phyloP scores from a whole-genome alignment of 2,888 invertebrate genomes.

The Stenurella melanura region DNA sequence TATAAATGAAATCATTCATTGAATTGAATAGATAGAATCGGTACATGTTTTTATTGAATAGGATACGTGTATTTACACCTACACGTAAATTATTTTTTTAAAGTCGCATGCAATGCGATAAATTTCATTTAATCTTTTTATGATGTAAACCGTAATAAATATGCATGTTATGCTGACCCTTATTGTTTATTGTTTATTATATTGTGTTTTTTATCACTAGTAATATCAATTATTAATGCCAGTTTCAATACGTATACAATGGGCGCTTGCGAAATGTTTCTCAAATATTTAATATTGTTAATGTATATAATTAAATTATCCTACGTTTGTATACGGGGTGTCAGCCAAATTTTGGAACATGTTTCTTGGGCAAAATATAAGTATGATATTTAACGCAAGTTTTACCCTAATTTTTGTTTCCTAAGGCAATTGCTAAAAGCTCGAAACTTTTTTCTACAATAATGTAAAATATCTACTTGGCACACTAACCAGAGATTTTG shows the following conservation, averaged over 20 bases:
- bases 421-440: too few relatives aligned
- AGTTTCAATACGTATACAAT: not conserved
- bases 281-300: not conserved
- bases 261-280: not conserved
- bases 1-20: conserved; percentile 56
- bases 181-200: not conserved
- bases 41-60: conserved; percentile 46
- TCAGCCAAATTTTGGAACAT: too few relatives aligned
- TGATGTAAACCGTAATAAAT: conserved; percentile 27
- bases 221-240: not conserved
- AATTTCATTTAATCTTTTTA: conserved; percentile 15
- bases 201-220: not conserved
- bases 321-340: too few relatives aligned
- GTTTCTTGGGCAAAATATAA: too few relatives aligned
- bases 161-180: conserved; percentile 11
- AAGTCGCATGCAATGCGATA: not conserved
- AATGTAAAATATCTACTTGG: too few relatives aligned
- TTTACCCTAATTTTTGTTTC: too few relatives aligned
- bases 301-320: too few relatives aligned
- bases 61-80: conserved; percentile 45
- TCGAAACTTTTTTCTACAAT: too few relatives aligned
- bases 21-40: conserved; percentile 46
- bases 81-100: conserved; percentile 18
- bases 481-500: too few relatives aligned
- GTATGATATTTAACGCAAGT: too few relatives aligned